Conservation (phyloP, 2,113 vertebrate genomes). For the Sciurus niger region DNA sequence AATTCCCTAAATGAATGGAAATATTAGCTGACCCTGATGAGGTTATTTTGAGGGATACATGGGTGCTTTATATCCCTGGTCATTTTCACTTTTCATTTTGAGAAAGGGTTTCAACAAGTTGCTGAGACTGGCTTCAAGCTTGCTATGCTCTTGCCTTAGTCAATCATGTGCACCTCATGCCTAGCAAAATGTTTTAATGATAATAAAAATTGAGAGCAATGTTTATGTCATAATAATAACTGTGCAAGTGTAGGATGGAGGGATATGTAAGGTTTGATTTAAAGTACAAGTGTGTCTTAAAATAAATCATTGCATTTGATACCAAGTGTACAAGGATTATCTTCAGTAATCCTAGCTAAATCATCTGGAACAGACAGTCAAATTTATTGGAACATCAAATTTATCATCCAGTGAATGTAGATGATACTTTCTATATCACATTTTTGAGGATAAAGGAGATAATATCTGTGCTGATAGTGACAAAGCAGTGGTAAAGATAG, state of each 20-base stretch:
- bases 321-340: background rate
- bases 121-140: no score
- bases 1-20: background rate
- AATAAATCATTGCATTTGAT: background rate
- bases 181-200: background rate
- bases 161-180: no score
- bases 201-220: constrained; percentile 53
- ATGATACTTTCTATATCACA: background rate
- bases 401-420: background rate
- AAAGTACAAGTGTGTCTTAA: constrained; percentile 23
- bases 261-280: background rate
- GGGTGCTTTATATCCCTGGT: no score
- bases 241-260: background rate
- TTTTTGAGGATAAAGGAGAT: background rate
- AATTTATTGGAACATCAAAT: background rate
- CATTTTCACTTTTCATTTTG: no score
- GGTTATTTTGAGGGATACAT: background rate
- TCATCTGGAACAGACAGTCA: background rate
- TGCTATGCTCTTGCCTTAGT: no score
- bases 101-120: no score
- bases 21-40: background rate
- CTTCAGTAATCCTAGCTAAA: background rate
- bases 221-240: constrained; percentile 3
- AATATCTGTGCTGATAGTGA: background rate
- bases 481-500: background rate